Percentiles rank a stretch among this genome's conserved stretches.
These are phyloP conservation scores for Macrophya annulata DNA, from an alignment of 2,888 invertebrate species.

Conservation along the genomic window DNA sequence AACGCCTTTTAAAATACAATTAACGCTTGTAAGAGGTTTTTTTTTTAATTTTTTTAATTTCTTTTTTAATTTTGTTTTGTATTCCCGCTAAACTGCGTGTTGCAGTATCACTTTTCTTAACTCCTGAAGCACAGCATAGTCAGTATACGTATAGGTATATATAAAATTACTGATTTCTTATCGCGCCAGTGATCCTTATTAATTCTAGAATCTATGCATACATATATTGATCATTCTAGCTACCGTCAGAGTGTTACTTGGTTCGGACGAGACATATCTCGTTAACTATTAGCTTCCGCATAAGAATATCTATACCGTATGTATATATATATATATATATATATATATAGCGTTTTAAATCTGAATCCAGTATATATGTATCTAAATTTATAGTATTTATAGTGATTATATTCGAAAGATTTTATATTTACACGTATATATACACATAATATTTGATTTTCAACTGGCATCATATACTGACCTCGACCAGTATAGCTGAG, in stretches of 20 bases:
- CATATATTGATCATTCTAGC: constrained; percentile 9
- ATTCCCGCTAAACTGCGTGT: background rate
- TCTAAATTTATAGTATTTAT: background rate
- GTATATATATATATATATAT: background rate
- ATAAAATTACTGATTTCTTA: constrained; percentile 11
- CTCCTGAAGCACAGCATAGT: background rate
- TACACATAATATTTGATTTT: background rate
- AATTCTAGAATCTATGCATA: constrained; percentile 10
- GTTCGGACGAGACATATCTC: constrained; percentile 1
- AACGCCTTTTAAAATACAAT: constrained; percentile 54
- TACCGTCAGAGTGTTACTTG: background rate
- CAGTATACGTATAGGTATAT: background rate
- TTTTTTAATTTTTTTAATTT: background rate
- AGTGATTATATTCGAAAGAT: too few relatives aligned
- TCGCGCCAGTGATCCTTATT: background rate
- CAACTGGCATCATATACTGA: background rate
- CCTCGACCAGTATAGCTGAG: background rate
- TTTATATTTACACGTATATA: background rate
- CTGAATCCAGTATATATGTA: background rate
- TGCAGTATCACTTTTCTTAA: background rate
- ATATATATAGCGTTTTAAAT: background rate
- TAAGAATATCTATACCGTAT: background rate
- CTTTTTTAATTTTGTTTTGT: background rate
- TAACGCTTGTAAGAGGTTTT: constrained; percentile 54
- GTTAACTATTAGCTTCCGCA: constrained; percentile 37